Base-by-base conservation (phyloP, 2,113 vertebrate genomes). In the Callionymus lyra region DNA sequence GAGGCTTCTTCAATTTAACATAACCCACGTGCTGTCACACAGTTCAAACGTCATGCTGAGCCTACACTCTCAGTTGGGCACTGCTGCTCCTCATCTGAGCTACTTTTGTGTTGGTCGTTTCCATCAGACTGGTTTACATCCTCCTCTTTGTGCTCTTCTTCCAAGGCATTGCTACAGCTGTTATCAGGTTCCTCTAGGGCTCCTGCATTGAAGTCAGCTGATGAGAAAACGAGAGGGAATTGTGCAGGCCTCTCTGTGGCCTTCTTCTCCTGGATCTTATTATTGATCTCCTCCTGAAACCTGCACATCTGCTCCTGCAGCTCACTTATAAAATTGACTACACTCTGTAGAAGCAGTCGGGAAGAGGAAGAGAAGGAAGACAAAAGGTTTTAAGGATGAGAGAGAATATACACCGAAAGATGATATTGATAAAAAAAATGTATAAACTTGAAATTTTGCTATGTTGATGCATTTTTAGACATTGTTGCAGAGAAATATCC, bases 321-420 rank as follows among this genome's bases (percentile, higher is more conserved):
- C 75, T 97, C 93, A 81, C 91, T 94, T 87, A 97, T 97, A 83
- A 95, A 87, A 87, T 97, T 97, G 81, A 97, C 91, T 80, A 97
- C 90, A 27, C 86, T 93, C 94, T 97, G 86, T 53, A 68, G 46
- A 77, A 21, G 41, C 31, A 75, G 42, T 3, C 44, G 37, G 53
- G 44, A 38, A 44, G 42, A 53, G 38, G 62, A 53, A 53, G 9
- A 39, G 21, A 27, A 27, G 21, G 4, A 27, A 27, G 21, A 27
- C 21, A 27, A 5, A n/a, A n/a, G n/a, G n/a, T 8, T 27, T 27
- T 27, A 8, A 27, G 38, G 71, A 42, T 36, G 16, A 58, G 44
- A 70, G 35, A 65, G 9, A 53, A 31, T 32, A 63, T 68, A n/a
- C n/a, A n/a, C n/a, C n/a, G n/a, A n/a, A n/a, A n/a, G n/a, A n/a